Evolutionary conservation across 2,113 vertebrate species (phyloP).

Genomic region (Noturus placidus): DNA sequence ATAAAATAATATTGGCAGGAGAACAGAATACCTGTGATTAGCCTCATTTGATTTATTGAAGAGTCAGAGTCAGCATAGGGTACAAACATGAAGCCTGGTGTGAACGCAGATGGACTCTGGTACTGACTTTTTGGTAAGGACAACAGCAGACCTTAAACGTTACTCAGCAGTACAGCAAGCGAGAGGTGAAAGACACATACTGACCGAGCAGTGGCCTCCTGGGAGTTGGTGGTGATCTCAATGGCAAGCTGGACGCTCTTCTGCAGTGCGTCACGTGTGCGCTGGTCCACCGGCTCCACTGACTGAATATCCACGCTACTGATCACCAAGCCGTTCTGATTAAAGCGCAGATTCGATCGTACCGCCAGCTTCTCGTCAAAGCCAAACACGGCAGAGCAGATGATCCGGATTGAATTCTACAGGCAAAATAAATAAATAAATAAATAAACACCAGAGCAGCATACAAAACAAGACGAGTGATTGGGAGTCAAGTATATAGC

Average conservation of each 20-base stretch:
- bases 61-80: not conserved
- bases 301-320: conserved; percentile 91
- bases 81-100: not conserved
- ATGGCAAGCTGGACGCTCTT: conserved; percentile 91
- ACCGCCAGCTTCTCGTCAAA: conserved; percentile 77
- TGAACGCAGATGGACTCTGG: not conserved
- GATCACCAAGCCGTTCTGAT: conserved; percentile 82
- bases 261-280: conserved; percentile 84
- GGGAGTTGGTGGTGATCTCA: conserved; percentile 93
- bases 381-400: conserved; percentile 85
- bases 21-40: not conserved
- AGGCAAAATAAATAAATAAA: no score
- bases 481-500: not conserved
- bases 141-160: not conserved
- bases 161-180: not conserved
- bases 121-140: not conserved
- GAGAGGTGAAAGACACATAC: conserved; percentile 18
- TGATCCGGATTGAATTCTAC: conserved; percentile 87
- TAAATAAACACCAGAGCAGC: not conserved
- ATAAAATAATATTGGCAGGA: conserved; percentile 6
- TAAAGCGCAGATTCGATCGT: conserved; percentile 71
- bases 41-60: not conserved
- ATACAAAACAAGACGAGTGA: not conserved
- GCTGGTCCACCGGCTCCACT: conserved; percentile 88
- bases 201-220: conserved; percentile 84